Evolutionary conservation across 2,113 vertebrate species (phyloP).

Genomic region (Antechinus stuartii): DNA sequence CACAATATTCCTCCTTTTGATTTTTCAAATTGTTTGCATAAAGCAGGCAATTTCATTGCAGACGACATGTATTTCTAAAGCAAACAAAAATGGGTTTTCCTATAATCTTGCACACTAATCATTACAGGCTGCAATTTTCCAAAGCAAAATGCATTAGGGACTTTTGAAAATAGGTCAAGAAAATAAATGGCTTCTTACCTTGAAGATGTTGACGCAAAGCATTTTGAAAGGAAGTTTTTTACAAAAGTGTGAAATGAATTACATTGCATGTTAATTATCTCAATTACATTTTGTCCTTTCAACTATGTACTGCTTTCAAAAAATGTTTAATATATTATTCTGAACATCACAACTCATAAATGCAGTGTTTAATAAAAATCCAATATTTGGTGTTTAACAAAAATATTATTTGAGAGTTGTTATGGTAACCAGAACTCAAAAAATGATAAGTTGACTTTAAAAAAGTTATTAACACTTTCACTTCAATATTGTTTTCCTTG

Average conservation of each 20-base stretch:
- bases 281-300: not conserved
- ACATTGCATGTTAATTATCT: not conserved
- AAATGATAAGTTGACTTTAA: constrained; percentile 41
- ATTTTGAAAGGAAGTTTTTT: not conserved
- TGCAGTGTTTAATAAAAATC: constrained; percentile 6
- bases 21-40: not conserved
- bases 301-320: not conserved
- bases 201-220: not conserved
- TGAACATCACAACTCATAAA: constrained; percentile 3
- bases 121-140: not conserved
- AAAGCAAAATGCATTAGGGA: not conserved
- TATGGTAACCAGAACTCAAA: constrained; percentile 62
- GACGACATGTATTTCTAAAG: not conserved
- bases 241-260: not conserved
- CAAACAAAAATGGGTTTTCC: not conserved
- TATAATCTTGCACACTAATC: not conserved
- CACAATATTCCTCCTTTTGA: not conserved
- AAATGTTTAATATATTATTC: constrained; percentile 11
- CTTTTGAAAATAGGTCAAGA: not conserved
- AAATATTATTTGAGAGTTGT: constrained; percentile 62
- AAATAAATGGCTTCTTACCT: not conserved
- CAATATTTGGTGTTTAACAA: constrained; percentile 57
- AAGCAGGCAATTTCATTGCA: not conserved
- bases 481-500: not conserved
- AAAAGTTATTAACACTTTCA: constrained; percentile 1